Evolutionary conservation across 2,113 vertebrate genomes (phyloP), one percentile per base, ranked within the genome.

Genomic region (Eolophus roseicapilla): DNA sequence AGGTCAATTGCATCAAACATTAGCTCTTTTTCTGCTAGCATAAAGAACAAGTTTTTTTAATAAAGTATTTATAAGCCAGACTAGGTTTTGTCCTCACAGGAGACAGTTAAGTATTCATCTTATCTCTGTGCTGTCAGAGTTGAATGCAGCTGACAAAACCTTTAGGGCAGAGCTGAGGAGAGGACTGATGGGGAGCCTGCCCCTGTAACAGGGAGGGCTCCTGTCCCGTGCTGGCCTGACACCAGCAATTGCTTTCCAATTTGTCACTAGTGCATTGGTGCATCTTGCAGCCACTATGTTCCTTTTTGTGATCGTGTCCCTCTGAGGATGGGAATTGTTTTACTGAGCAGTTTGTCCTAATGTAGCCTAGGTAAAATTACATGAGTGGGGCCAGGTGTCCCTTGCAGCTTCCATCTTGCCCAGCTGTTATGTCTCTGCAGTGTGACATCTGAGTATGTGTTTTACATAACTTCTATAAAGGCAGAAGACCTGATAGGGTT

Each of bases 161-260:
- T 47, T 82, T 44, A 71, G 14, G 18, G 35, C 10, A 86, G 39
- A 68, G 12, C 33, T 63, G 33, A 82, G 31, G 41, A 62, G 28
- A 71, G 15, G 13, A 12, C 46, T 84, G 44, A 64, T 1, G 2
- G 0, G 1, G 35, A 7, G 2, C 31, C 13, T 0, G 0, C 8
- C 35, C 59, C 19, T 83, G 17, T 2, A 5, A 17, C 14, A 64
- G 6, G 50, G 13, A 49, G 1, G 19, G 2, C 13, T 20, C 3
- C 4, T 63, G 31, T 2, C 55, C 46, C 2, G 1, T 46, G 4
- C 29, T 84, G 46, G 20, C 18, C 50, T 62, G 7, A 15, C 1
- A 4, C 9, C 27, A 39, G 13, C 4, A 90, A 64, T 4, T 55
- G 7, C 11, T 95, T 81, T 75, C 31, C 27, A 62, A 7, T 67